Conservation (phyloP, 2,888 invertebrate genomes). For the Conus canariensis region DNA sequence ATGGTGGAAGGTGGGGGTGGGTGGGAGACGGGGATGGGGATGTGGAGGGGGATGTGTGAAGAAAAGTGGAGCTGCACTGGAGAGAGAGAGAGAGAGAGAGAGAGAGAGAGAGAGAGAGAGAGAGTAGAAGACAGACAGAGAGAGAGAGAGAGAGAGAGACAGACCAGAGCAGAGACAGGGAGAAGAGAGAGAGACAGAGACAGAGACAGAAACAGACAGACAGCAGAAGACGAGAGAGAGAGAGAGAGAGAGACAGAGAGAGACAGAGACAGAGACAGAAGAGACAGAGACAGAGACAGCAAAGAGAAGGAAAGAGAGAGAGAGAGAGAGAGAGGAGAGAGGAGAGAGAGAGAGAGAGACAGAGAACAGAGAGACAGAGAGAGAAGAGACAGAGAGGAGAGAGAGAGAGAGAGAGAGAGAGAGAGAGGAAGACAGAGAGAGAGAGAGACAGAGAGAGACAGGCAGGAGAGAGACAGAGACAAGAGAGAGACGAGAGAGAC, state of each 20-base stretch:
- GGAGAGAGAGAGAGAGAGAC: neutral
- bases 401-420: slow-evolving; percentile 10
- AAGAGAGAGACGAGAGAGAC: no score
- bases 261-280: slow-evolving; percentile 35
- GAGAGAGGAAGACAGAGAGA: neutral
- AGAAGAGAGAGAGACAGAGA: slow-evolving; percentile 18
- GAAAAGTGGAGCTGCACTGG: neutral
- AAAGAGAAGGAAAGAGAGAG: no score
- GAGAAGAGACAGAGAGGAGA: neutral
- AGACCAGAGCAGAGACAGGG: neutral
- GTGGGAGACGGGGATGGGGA: neutral
- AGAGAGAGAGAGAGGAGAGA: neutral
- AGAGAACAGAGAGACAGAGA: no score
- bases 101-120: slow-evolving; percentile 30
- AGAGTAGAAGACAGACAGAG: neutral
- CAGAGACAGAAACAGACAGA: slow-evolving; percentile 15
- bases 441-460: no score
- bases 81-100: slow-evolving; percentile 18
- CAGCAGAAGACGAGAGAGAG: neutral
- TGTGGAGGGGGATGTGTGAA: neutral
- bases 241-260: neutral
- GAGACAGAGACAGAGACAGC: neutral
- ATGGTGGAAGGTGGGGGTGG: no score
- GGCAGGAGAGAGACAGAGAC: no score
- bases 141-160: slow-evolving; percentile 25